Evolutionary conservation across 2,888 invertebrate genomes (phyloP).

Genomic region (Cylloceria caligata): DNA sequence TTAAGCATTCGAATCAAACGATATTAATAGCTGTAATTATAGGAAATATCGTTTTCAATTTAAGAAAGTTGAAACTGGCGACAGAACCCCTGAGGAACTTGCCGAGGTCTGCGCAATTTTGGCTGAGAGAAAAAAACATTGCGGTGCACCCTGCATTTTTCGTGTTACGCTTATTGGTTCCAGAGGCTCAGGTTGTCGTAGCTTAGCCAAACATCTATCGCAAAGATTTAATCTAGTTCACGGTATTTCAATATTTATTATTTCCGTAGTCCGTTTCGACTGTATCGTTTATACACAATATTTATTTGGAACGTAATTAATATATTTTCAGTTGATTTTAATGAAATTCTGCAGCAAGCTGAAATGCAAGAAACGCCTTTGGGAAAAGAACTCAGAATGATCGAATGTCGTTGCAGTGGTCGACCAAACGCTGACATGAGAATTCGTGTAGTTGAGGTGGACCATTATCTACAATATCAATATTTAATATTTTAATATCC

Average conservation of each 20-base stretch:
- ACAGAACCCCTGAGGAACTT: constrained; percentile 81
- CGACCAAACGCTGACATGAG: constrained; percentile 70
- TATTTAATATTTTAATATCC: constrained; percentile 30
- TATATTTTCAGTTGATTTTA: constrained; percentile 86
- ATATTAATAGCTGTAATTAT: background rate
- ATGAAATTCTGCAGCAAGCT: constrained; percentile 86
- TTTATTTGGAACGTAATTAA: constrained; percentile 75
- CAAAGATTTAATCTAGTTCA: constrained; percentile 86
- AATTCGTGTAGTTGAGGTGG: constrained; percentile 77
- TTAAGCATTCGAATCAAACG: background rate
- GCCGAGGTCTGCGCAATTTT: constrained; percentile 82
- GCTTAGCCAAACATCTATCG: constrained; percentile 86
- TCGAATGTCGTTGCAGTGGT: constrained; percentile 70
- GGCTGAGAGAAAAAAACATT: constrained; percentile 79
- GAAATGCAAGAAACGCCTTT: constrained; percentile 80
- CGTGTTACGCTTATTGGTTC: constrained; percentile 88
- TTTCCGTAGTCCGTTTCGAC: background rate
- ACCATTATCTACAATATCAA: background rate
- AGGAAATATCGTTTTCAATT: constrained; percentile 10
- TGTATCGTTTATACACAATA: background rate
- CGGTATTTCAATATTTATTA: constrained; percentile 76
- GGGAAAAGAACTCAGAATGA: constrained; percentile 71
- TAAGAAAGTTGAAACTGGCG: constrained; percentile 82
- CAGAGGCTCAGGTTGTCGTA: constrained; percentile 86
- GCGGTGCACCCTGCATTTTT: constrained; percentile 86